A percentile compares a stretch with the other conserved stretches of the same genome.
phyloP scores from a whole-genome alignment of 2,888 invertebrate species.

The Exephanes ischioxanthus region DNA sequence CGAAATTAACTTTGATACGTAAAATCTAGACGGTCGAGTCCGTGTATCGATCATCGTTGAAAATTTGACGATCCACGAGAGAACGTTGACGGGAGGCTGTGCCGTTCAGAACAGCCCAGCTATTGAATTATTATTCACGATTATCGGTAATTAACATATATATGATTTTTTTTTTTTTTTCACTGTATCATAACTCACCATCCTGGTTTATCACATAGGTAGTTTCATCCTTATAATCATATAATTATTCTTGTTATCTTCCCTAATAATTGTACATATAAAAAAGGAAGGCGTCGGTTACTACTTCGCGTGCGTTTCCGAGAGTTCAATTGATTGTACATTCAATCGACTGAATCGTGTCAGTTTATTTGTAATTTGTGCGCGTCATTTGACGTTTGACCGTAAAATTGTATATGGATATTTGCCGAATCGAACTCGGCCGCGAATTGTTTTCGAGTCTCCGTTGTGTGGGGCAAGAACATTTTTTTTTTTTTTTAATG shows the following conservation, averaged over 20 bases:
- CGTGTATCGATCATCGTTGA: too few relatives aligned
- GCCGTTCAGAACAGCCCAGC: conserved; percentile 26
- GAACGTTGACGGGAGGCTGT: conserved; percentile 42
- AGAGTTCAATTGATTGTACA: background rate
- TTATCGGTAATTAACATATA: conserved; percentile 51
- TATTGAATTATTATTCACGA: conserved; percentile 46
- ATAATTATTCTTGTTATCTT: conserved; percentile 34
- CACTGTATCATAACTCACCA: conserved; percentile 37
- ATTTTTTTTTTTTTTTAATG: conserved; percentile 25
- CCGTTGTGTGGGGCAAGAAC: background rate
- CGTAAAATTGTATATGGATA: conserved; percentile 29
- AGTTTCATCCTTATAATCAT: conserved; percentile 48
- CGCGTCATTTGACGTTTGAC: background rate
- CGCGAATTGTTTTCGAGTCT: conserved; percentile 3
- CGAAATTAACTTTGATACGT: conserved; percentile 33
- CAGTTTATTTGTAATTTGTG: conserved; percentile 2
- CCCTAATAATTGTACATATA: conserved; percentile 54
- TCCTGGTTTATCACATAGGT: conserved; percentile 15
- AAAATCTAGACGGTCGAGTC: background rate
- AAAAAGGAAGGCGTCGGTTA: conserved; percentile 20
- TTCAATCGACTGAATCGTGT: conserved; percentile 11
- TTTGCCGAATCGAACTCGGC: conserved; percentile 13
- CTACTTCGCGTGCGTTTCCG: conserved; percentile 10
- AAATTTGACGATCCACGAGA: too few relatives aligned
- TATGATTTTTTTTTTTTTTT: conserved; percentile 42